Evolutionary conservation across 2,888 invertebrate genomes (phyloP), one percentile per base, ranked within the genome.

Genomic region (Vesta saturnalis): DNA sequence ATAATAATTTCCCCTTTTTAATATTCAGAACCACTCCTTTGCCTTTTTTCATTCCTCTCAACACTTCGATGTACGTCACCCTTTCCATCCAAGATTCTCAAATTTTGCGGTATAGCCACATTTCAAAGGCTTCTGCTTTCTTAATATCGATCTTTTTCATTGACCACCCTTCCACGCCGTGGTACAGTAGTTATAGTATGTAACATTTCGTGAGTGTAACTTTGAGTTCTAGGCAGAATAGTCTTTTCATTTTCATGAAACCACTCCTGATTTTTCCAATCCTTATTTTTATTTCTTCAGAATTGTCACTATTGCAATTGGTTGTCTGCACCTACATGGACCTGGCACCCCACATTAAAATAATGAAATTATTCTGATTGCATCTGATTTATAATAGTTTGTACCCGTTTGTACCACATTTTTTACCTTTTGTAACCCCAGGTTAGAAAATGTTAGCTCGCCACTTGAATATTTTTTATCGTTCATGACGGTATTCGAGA

Each of bases 1-100:
- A 63, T 21, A 55, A 22, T 23, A 61, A 46, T 30, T 63, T 63
- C 55, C 54, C 47, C 54, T 22, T 60, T 22, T 43, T 46, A 52
- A 23, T 52, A 18, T n/a, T 64, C 47, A 39, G 46, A 14, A 35
- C 21, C 55, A 56, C 19, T 63, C 23, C 46, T 59, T 23, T 43
- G 47, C 15, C 23, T 14, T 15, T 35, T 30, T 30, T 30, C n/a
- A n/a, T n/a, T n/a, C n/a, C n/a, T n/a, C n/a, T n/a, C n/a, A n/a
- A n/a, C n/a, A n/a, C n/a, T n/a, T 30, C 30, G 30, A 30, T 30
- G 10, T 30, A 6, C 10, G 30, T 30, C 10, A 30, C 10, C 30
- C 30, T 30, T 30, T 30, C 30, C 30, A 10, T 30, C 10, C 30
- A 30, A 30, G 10, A 30, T 30, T 30, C 10, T 4, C 4, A 30